Conservation (phyloP, 1,140 invertebrate species). For the Drosophila quadrilineata region DNA sequence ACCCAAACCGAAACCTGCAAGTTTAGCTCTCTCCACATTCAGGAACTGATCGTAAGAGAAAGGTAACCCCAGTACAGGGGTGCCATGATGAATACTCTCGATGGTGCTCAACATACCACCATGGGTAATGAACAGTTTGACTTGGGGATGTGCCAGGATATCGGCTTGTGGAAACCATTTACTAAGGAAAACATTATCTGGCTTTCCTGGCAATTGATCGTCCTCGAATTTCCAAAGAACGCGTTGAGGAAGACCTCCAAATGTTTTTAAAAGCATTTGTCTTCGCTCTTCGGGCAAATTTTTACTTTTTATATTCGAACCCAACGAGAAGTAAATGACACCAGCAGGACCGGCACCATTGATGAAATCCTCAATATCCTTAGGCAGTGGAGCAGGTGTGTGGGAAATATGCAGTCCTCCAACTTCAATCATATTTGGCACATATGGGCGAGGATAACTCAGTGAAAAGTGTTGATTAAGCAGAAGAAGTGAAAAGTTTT, state of each 20-base stretch:
- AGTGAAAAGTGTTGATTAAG: conserved; percentile 83
- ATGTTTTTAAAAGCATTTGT: conserved; percentile 82
- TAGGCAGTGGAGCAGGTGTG: conserved; percentile 74
- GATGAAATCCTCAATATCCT: conserved; percentile 82
- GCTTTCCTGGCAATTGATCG: conserved; percentile 82
- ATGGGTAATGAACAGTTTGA: conserved; percentile 88
- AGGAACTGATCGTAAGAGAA: conserved; percentile 85
- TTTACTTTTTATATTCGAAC: conserved; percentile 84
- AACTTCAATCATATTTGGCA: conserved; percentile 84
- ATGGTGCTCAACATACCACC: conserved; percentile 87
- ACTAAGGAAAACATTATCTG: conserved; percentile 84
- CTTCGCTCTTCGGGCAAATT: conserved; percentile 82
- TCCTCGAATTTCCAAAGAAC: conserved; percentile 88
- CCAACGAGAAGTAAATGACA: conserved; percentile 85
- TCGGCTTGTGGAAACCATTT: conserved; percentile 89
- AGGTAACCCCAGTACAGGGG: conserved; percentile 88
- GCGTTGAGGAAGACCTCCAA: conserved; percentile 83
- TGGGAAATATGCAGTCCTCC: conserved; percentile 83
- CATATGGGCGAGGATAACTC: conserved; percentile 81
- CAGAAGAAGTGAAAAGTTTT: conserved; percentile 82
- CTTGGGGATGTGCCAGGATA: conserved; percentile 85
- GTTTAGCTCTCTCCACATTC: conserved; percentile 82
- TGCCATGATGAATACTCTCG: conserved; percentile 87
- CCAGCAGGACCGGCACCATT: conserved; percentile 83
- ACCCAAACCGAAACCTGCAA: conserved; percentile 81